Conservation (phyloP, 1,140 invertebrate genomes). For the Drosophila nebulosa region DNA sequence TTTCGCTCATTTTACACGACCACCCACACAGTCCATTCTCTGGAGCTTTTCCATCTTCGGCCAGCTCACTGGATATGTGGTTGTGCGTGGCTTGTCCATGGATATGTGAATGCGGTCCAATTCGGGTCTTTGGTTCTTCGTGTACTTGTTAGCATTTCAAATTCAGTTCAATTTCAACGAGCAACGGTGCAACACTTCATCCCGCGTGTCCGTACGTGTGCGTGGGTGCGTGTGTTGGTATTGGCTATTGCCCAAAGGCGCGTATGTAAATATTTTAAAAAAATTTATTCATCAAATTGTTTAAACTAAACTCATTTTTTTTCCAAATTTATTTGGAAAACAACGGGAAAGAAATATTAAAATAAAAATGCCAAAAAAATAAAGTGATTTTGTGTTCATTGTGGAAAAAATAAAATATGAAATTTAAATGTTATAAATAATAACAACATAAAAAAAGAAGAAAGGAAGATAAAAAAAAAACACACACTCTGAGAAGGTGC, state of each 20-base stretch:
- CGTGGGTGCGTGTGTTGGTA: constrained; percentile 46
- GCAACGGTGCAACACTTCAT: constrained; percentile 51
- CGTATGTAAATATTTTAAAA: constrained; percentile 71
- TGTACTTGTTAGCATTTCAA: constrained; percentile 56
- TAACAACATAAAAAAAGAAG: constrained; percentile 36
- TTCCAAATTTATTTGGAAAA: neutral
- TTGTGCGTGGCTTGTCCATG: constrained; percentile 40
- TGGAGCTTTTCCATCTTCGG: constrained; percentile 34
- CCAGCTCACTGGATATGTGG: constrained; percentile 30
- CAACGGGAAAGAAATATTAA: neutral
- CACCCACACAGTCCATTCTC: constrained; percentile 32
- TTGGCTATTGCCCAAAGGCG: constrained; percentile 40
- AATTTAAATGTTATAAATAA: constrained; percentile 25
- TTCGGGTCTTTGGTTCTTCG: constrained; percentile 14
- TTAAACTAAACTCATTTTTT: constrained; percentile 37
- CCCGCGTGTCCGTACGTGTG: neutral
- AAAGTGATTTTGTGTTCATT: neutral
- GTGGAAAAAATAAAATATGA: constrained; percentile 1
- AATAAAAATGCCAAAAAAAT: neutral
- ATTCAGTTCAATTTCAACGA: constrained; percentile 61
- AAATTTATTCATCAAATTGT: constrained; percentile 62
- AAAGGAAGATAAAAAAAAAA: constrained; percentile 9
- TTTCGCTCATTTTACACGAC: neutral
- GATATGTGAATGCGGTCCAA: constrained; percentile 16
- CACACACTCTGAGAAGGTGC: constrained; percentile 51